Base-by-base conservation (phyloP, 2,797 vertebrate genomes). In the Danionella dracula region DNA sequence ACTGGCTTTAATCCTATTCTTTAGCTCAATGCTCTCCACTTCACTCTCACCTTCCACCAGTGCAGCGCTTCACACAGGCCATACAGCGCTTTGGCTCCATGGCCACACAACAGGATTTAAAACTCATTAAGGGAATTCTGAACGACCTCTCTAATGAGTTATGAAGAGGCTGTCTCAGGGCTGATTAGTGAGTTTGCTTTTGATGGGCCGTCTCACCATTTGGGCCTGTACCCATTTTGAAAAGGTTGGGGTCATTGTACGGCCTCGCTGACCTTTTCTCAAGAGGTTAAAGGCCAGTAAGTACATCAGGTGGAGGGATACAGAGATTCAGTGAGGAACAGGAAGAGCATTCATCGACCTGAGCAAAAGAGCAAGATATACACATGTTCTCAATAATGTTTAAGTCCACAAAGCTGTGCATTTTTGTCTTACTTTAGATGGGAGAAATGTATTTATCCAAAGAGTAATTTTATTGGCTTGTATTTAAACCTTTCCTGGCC, bases 71-170 rank as follows among this genome's bases (percentile, higher is more conserved):
- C 2, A 1, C 61, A 16, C 41, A 15, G 9, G 40, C 41, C 40
- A 32, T 59, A 48, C 41, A 46, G 48, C 9, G n/a, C 7, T 27
- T 48, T 29, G 19, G 11, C 37, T 67, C 41, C 15, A 8, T 34
- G 37, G 49, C 40, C 46, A 53, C 56, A 66, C 56, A 71, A 71
- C 58, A 55, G 41, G 46, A 55, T 37, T 66, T 68, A 67, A 72
- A 72, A 54, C 70, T 67, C 70, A 72, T 72, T 67, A 72, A 56
- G 42, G 49, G 34, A 55, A 46, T 72, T 72, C 42, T 50, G 35
- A 48, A 41, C 8, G n/a, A 72, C 57, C 50, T 57, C 56, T 56
- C 41, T 67, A 72, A 67, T 62, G 64, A 60, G 70, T 50, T 41
- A 66, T 38, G 53, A 59, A 66, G 55, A 71, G 64, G 64, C 44